phyloP scores from a whole-genome alignment of 2,113 vertebrate genomes.

The Platycercus adscitus region DNA sequence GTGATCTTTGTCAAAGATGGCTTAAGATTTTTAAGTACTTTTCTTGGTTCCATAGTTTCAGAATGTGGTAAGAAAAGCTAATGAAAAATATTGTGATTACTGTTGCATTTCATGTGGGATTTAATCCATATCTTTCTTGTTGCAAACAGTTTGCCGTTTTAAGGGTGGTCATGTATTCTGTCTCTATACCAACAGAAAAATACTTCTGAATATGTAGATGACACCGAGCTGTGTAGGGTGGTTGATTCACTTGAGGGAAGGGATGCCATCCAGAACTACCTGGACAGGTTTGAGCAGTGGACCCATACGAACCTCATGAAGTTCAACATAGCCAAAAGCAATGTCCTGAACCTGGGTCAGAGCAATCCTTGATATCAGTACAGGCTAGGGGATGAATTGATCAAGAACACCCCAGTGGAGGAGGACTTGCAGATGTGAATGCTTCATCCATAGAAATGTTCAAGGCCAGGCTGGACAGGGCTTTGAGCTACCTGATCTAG shows the following conservation, averaged over 20 bases:
- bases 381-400: not conserved
- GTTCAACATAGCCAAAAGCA: not conserved
- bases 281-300: accelerated
- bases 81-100: not conserved
- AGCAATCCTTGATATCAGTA: not conserved
- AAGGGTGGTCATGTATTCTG: not conserved
- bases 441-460: not conserved
- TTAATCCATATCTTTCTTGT: not conserved
- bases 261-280: not conserved
- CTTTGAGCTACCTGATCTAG: not conserved
- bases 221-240: accelerated
- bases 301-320: not conserved
- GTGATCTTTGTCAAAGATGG: not conserved
- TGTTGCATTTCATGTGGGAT: not conserved
- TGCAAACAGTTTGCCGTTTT: not conserved
- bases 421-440: not conserved
- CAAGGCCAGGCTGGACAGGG: not conserved
- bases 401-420: not conserved
- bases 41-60: not conserved
- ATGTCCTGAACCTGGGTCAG: not conserved
- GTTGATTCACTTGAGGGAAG: not conserved
- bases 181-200: not conserved
- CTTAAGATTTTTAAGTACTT: not conserved
- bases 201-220: not conserved
- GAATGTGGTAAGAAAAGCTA: not conserved